Base-by-base conservation (phyloP, 2,888 invertebrate genomes). In the Choristoneura rosaceana region DNA sequence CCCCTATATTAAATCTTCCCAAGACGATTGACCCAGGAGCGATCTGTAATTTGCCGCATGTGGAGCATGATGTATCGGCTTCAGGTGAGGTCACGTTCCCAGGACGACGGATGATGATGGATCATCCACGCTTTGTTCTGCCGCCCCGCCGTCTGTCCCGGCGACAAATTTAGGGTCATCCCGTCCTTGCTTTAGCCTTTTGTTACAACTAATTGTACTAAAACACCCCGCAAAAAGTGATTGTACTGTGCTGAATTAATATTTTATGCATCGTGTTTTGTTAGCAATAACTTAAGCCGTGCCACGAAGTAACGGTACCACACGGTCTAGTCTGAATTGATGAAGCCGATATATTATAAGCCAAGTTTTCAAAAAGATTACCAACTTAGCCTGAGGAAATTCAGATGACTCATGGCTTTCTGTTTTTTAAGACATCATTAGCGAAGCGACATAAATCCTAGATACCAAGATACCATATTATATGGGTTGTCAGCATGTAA, bases 81-180 rank as follows among this genome's bases (percentile, higher is more conserved):
- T 88, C 90, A 91, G 93, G 92, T 92, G 90, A 92, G 90, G 87
- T 87, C 87, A 82, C 82, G 84, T 89, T 88, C 91, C 83, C 91
- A 84, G 82, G 80, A 84, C 87, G 91, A 88, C 92, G 89, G 85
- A 91, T 92, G 90, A 82, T 93, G 93, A 93, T 93, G 93, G 93
- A 93, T 93, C 92, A 91, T 89, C 78, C 76, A 76, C 76, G 76
- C 83, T 88, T 92, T 93, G 93, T 93, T 92, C 90, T 89, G 79
- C 55, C 64, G 64, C 75, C 79, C 78, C 77, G 79, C 79, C 77
- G 81, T 86, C 89, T 89, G 88, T 90, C 80, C 83, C 87, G 82
- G 74, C 84, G 92, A 93, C 92, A 93, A 92, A 93, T 93, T 92
- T 89, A 84, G 90, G 91, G 88, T 89, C 90, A 92, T 84, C 86